Percentiles rank a stretch among this genome's conserved stretches.
These are phyloP conservation scores for Eupithecia centaureata DNA, from an alignment of 2,888 invertebrate species.

Conservation along the genomic window DNA sequence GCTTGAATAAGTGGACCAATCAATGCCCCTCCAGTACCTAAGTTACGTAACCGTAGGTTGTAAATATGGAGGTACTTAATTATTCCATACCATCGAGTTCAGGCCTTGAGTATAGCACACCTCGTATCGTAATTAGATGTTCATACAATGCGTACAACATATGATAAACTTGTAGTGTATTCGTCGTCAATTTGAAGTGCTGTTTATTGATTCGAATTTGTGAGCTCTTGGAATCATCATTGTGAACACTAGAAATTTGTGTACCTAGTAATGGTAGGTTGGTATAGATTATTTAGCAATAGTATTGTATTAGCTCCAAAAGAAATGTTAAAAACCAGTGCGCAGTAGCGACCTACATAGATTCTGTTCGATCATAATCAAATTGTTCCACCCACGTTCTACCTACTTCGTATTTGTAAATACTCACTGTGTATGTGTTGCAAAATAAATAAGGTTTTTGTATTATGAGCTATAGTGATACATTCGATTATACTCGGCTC, in stretches of 20 bases:
- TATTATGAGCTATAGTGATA: no score
- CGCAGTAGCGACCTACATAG: neutral
- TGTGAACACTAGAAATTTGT: neutral
- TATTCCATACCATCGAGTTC: conserved; percentile 44
- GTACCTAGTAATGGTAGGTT: neutral
- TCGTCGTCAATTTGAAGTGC: conserved; percentile 1
- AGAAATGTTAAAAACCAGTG: neutral
- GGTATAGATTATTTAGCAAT: neutral
- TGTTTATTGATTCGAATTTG: neutral
- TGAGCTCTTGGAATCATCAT: neutral
- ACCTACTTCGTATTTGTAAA: neutral
- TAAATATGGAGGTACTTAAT: conserved; percentile 43
- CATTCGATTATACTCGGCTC: no score
- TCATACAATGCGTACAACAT: conserved; percentile 39
- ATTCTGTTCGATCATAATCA: neutral
- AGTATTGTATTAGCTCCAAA: neutral
- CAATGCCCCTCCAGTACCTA: conserved; percentile 19
- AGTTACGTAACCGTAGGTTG: conserved; percentile 41
- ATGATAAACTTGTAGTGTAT: conserved; percentile 34
- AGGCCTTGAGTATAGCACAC: conserved; percentile 42
- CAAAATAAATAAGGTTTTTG: no score
- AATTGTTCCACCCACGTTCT: conserved; percentile 1
- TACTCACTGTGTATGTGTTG: no score
- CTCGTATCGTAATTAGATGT: conserved; percentile 40
- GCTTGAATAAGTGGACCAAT: conserved; percentile 10